phyloP scores from a whole-genome alignment of 2,888 invertebrate species.

The Drosophila parthenogenetica region DNA sequence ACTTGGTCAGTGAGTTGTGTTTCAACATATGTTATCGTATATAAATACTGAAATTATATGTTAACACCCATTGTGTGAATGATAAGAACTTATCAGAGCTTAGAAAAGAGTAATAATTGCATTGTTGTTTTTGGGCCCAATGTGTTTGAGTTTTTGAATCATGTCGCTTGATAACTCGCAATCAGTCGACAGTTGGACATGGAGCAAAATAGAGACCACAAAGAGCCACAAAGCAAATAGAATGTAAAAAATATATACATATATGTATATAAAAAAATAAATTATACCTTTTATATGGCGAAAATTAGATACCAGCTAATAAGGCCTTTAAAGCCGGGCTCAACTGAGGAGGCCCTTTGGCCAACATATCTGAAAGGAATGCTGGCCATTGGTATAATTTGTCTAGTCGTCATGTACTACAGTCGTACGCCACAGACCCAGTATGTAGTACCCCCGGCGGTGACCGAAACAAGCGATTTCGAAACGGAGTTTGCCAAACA shows the following conservation, averaged over 20 bases:
- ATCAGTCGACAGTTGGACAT: constrained; percentile 30
- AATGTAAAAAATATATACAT: neutral
- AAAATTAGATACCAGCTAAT: constrained; percentile 29
- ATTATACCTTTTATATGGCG: constrained; percentile 12
- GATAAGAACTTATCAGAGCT: constrained; percentile 37
- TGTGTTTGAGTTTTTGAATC: neutral
- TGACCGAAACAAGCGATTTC: neutral
- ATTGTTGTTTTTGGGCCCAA: neutral
- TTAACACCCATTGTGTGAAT: neutral
- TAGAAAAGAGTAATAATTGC: neutral
- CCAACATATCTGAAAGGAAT: neutral
- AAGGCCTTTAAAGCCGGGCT: neutral
- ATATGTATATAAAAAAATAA: neutral
- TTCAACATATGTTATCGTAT: constrained; percentile 2
- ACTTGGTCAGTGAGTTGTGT: neutral
- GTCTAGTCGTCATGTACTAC: constrained; percentile 23
- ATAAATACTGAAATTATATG: constrained; percentile 1
- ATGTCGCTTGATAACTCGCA: constrained; percentile 11
- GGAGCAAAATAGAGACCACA: constrained; percentile 6
- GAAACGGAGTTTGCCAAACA: neutral
- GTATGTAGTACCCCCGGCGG: neutral
- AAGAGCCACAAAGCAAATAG: neutral
- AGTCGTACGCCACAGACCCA: neutral
- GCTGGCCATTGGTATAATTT: neutral
- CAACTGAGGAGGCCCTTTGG: neutral